A percentile compares a stretch with the other conserved stretches of the same genome.
Conservation (phyloP, 2,797 vertebrate genomes). For the Gastrophryne carolinensis region DNA sequence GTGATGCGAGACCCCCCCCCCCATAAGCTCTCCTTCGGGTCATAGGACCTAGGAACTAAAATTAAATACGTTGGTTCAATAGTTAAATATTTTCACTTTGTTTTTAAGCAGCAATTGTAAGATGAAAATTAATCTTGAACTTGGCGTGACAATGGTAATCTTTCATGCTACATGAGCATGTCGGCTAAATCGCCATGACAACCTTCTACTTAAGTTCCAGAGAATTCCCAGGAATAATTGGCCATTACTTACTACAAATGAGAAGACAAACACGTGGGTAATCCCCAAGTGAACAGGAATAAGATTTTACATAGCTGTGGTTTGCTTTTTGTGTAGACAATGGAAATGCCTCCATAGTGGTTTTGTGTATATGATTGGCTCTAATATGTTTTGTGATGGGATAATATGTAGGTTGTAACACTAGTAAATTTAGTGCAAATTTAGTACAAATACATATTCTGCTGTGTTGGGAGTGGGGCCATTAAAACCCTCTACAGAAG, state of each 20-base stretch:
- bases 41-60: too few species aligned
- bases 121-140: conserved; percentile 42
- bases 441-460: too few species aligned
- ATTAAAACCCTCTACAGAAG: too few species aligned
- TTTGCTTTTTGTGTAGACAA: not conserved
- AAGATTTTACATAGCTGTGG: not conserved
- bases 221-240: conserved; percentile 40
- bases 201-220: conserved; percentile 4
- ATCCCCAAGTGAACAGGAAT: not conserved
- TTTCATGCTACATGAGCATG: conserved; percentile 24
- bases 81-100: too few species aligned
- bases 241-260: conserved; percentile 20
- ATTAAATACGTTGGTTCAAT: too few species aligned
- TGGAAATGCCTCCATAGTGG: not conserved
- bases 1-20: too few species aligned
- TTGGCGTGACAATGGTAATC: conserved; percentile 20
- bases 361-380: not conserved
- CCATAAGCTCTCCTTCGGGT: too few species aligned
- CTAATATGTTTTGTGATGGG: not conserved
- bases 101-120: conserved; percentile 1
- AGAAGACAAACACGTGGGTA: not conserved
- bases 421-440: not conserved
- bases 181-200: conserved; percentile 28
- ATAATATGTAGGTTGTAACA: not conserved
- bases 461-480: too few species aligned